A percentile compares a stretch with the other conserved stretches of the same genome.
Evolutionary conservation across 1,140 invertebrate species (phyloP).

Genomic region (Zaprionus africanus): DNA sequence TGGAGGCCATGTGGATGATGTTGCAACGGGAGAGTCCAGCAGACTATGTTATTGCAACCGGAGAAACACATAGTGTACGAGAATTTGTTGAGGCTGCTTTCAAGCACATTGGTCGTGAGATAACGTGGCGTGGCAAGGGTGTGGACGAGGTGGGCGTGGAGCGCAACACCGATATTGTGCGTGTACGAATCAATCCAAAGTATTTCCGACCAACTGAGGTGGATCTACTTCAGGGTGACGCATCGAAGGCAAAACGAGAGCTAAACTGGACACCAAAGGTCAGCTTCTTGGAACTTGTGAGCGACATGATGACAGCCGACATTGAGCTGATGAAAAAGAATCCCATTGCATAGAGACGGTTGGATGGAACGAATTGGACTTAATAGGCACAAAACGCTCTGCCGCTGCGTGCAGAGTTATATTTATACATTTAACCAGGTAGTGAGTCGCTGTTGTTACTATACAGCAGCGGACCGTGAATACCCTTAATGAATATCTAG

Average conservation of each 20-base stretch:
- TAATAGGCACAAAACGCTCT: constrained; percentile 67
- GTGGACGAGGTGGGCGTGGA: constrained; percentile 95
- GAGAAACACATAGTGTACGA: constrained; percentile 96
- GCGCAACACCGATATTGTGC: constrained; percentile 90
- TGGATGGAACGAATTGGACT: constrained; percentile 7
- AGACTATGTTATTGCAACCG: constrained; percentile 99
- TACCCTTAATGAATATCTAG: constrained; percentile 47
- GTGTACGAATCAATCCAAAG: constrained; percentile 96
- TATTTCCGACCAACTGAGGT: constrained; percentile 99
- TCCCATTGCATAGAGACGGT: constrained; percentile 90
- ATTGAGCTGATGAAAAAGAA: constrained; percentile 96
- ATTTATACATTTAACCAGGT: constrained; percentile 34
- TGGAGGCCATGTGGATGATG: constrained; percentile 99
- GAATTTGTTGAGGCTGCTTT: constrained; percentile 99
- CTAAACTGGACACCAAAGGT: constrained; percentile 95
- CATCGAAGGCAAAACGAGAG: constrained; percentile 93
- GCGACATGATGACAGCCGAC: constrained; percentile 98
- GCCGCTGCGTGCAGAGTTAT: constrained; percentile 22
- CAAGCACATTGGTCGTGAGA: constrained; percentile 89
- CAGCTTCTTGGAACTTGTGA: constrained; percentile 93
- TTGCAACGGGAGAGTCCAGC: constrained; percentile 96
- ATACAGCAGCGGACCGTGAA: not conserved
- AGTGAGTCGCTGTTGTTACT: constrained; percentile 18
- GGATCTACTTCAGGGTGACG: constrained; percentile 95
- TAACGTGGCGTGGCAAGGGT: constrained; percentile 95